Evolutionary conservation across 1,140 invertebrate species (phyloP), one percentile per base, ranked within the genome.

Genomic region (Daktulosphaira vitifoliae): DNA sequence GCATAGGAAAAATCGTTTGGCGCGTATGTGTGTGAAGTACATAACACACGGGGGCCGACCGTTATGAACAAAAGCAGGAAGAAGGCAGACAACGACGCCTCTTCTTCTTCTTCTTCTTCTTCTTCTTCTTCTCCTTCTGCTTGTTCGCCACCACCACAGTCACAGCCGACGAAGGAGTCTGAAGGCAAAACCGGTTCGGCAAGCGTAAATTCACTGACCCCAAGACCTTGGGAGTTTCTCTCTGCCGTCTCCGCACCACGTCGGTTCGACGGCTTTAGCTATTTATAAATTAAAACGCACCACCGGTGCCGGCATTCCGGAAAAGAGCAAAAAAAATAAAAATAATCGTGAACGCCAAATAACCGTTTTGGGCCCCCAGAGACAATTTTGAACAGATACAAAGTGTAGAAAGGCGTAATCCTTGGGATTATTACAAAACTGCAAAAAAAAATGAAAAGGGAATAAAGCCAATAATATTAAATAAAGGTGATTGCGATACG

Each of bases 21-120:
- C 11, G 29, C 29, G 29, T 33, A 6, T 33, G 16, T 46, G 16
- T 13, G 48, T 2, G 22, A 5, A 23, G n/a, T 23, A 52, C 29
- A 52, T 26, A 13, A 25, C 38, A 20, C 22, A 26, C 22, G 15
- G 33, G 33, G 18, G 22, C 15, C 38, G 53, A 62, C 56, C 56
- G 56, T 62, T 62, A 62, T n/a, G 26, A 15, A 62, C 56, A 62
- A 62, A 62, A 62, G 56, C 56, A 62, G 56, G 56, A 62, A 62
- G 42, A 44, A 59, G 38, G 5, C 29, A 33, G 29, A 33, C 29
- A 6, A 46, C 39, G 15, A 33, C 54, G 25, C 20, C 37, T 0
- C 23, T 9, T n/a, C 22, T 26, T 15, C 50, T 7, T 15, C 48
- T 13, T 13, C 15, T 50, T 25, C 16, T 15, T 23, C 49, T 26